These are phyloP conservation scores for Drepanosiphum platanoidis DNA, from an alignment of 2,888 invertebrate species.

Conservation along the genomic window DNA sequence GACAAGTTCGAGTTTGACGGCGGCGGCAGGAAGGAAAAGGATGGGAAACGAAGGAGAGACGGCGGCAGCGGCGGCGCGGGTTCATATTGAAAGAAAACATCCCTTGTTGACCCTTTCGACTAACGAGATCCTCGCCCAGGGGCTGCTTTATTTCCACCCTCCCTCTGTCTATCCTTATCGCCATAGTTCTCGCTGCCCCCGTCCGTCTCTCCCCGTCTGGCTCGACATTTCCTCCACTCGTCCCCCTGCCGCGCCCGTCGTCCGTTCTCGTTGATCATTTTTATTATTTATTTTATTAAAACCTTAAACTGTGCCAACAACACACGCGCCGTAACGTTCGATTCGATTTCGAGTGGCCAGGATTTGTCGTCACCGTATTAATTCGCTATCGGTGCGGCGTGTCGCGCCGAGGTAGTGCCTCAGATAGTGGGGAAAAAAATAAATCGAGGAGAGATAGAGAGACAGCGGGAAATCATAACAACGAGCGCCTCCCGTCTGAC, in stretches of 20 bases:
- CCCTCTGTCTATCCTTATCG: background rate
- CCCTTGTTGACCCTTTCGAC: conserved; percentile 60
- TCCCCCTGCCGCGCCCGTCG: too few relatives aligned
- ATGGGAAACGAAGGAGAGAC: background rate
- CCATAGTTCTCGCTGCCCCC: background rate
- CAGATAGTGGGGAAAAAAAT: background rate
- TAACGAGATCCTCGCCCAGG: conserved; percentile 59
- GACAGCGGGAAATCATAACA: background rate
- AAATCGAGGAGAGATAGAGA: conserved; percentile 7
- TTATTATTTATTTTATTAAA: conserved; percentile 57
- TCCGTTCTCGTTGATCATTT: conserved; percentile 22
- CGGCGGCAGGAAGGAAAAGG: background rate
- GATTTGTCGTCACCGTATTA: conserved; percentile 1
- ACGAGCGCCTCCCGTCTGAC: background rate
- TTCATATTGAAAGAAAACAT: conserved; percentile 60
- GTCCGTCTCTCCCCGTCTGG: background rate
- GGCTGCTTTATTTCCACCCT: conserved; percentile 48
- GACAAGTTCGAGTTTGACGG: background rate
- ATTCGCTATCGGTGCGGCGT: background rate
- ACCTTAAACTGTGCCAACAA: conserved; percentile 34
- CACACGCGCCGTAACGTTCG: conserved; percentile 4
- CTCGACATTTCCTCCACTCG: too few relatives aligned
- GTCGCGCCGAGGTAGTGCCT: background rate
- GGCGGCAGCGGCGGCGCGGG: background rate
- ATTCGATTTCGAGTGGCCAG: conserved; percentile 36